Evolutionary conservation across 1,140 invertebrate genomes (phyloP), one percentile per base, ranked within the genome.

Genomic region (Agrilus planipennis): DNA sequence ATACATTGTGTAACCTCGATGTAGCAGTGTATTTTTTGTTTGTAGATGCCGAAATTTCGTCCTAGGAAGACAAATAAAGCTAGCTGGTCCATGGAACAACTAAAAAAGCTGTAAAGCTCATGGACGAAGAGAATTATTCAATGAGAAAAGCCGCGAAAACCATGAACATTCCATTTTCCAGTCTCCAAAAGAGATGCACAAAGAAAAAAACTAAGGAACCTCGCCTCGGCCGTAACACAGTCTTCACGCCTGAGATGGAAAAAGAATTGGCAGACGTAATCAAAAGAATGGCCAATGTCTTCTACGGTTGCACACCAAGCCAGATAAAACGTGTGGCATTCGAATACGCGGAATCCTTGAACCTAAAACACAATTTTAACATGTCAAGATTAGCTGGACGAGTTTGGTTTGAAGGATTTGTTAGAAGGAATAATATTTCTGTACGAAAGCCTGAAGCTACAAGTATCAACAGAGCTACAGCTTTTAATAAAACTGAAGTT

Each of bases 401-500:
- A 6, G 29, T 10, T 31, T 31, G 29, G 29, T 16, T 31, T 4
- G 29, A 31, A 31, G 29, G 29, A 4, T 31, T 31, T 12, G 7
- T 31, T 6, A 31, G 15, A 16, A 10, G 29, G 7, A 31, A 31
- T 31, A 16, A 16, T 6, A 12, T 31, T 12, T 31, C 29, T 31
- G 15, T 31, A 9, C 23, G 23, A 9, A 27, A 27, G 12, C 21
- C 36, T 4, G 36, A 38, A 16, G 4, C 21, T 4, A 39, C 23
- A 11, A 29, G 12, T 20, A 39, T 39, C 3, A 39, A 39, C 16
- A 7, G 38, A 6, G 20, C 20, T 16, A 29, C 23, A 9, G 27
- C 28, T 16, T 39, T 39, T 29, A 39, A 39, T 30, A 30, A 30
- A 39, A 17, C n/a, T 17, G 38, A 39, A 17, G 38, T 39, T 12